Evolutionary conservation across 1,140 invertebrate species (phyloP).

Genomic region (Pseudomyrmex dendroicus): DNA sequence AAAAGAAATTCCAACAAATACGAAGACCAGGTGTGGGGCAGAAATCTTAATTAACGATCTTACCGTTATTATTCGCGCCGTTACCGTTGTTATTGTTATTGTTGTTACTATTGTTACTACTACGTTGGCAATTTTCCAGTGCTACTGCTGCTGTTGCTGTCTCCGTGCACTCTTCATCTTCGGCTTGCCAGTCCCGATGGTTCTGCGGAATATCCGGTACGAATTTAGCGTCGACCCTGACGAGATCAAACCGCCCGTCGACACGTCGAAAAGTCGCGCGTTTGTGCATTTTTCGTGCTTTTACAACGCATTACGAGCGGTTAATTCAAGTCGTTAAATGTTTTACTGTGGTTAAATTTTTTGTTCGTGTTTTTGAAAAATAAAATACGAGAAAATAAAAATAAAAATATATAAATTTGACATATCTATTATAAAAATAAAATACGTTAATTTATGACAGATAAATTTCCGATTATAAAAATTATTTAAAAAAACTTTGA

Average conservation of each 20-base stretch:
- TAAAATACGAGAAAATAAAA: too few species aligned
- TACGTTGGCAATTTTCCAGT: slow-evolving; percentile 83
- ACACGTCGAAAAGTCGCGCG: slow-evolving; percentile 2
- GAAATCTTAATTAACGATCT: slow-evolving; percentile 6
- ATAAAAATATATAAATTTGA: too few species aligned
- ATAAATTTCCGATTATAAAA: too few species aligned
- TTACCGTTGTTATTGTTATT: slow-evolving; percentile 80
- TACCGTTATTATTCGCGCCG: slow-evolving; percentile 77
- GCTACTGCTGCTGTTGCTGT: slow-evolving; percentile 81
- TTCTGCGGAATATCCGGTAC: slow-evolving; percentile 81
- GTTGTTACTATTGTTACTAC: slow-evolving; percentile 74
- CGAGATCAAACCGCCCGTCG: slow-evolving; percentile 46
- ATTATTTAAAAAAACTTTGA: too few species aligned
- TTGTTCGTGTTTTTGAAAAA: background rate
- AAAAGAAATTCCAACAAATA: background rate
- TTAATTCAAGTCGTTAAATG: slow-evolving; percentile 21
- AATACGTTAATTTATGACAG: too few species aligned
- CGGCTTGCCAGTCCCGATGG: slow-evolving; percentile 83
- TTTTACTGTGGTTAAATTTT: background rate
- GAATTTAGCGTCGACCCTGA: slow-evolving; percentile 73
- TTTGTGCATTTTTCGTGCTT: slow-evolving; percentile 46
- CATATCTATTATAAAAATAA: too few species aligned
- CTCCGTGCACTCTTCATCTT: slow-evolving; percentile 85
- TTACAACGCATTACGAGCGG: slow-evolving; percentile 17
- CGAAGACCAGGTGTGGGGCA: slow-evolving; percentile 70